Percentiles rank a stretch among this genome's conserved stretches.
These are phyloP conservation scores for Pangasianodon gigas DNA, from an alignment of 2,113 vertebrate genomes.

Conservation along the genomic window DNA sequence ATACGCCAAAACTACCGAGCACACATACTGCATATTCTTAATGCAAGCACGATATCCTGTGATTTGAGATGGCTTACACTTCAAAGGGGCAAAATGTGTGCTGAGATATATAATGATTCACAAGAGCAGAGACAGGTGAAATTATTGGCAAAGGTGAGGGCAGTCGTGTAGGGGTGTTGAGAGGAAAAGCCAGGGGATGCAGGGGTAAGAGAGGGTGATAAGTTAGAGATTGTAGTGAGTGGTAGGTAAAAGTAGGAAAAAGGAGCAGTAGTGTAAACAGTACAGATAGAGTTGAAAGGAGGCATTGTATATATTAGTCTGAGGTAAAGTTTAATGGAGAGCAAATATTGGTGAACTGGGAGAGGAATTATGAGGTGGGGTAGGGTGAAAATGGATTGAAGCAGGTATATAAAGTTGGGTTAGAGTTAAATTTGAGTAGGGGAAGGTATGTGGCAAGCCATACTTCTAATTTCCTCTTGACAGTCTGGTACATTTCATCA, in stretches of 20 bases:
- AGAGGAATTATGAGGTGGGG: constrained; percentile 20
- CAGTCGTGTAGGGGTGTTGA: background rate
- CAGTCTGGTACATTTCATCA: background rate
- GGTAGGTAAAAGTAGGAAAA: constrained; percentile 14
- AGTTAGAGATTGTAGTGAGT: constrained; percentile 15
- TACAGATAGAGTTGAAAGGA: background rate
- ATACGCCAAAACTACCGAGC: constrained; percentile 33
- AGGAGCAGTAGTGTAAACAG: background rate
- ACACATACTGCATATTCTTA: constrained; percentile 23
- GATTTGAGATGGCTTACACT: constrained; percentile 42
- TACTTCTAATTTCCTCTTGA: background rate
- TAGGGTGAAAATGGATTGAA: background rate
- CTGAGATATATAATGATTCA: constrained; percentile 9
- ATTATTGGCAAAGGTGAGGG: background rate
- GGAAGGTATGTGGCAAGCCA: background rate
- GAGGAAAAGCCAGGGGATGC: background rate
- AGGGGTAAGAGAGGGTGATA: constrained; percentile 2
- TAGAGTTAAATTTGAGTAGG: constrained; percentile 1
- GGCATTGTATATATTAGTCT: constrained; percentile 14
- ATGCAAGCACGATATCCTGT: constrained; percentile 24
- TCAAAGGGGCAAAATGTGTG: constrained; percentile 34
- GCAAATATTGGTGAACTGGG: constrained; percentile 26
- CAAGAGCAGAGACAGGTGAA: background rate
- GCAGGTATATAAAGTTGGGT: background rate
- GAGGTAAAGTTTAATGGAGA: constrained; percentile 18